Evolutionary conservation across 2,888 invertebrate genomes (phyloP).

Genomic region (Tenthredo mesomela): DNA sequence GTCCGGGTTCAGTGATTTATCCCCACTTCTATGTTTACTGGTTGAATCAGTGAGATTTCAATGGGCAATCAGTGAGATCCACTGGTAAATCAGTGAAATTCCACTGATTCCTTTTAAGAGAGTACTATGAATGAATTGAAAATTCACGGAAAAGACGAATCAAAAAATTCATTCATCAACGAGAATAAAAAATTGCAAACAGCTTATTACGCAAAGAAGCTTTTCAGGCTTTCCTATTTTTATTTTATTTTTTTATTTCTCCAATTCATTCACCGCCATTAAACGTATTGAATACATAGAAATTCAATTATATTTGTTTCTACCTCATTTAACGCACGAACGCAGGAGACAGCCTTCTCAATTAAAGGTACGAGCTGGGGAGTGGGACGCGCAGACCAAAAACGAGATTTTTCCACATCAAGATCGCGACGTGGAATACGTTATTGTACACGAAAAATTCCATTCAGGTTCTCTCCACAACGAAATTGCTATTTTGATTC

Average conservation of each 20-base stretch:
- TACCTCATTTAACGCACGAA: constrained; percentile 34
- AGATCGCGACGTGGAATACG: constrained; percentile 82
- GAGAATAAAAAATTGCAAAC: too few relatives aligned
- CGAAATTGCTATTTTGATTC: constrained; percentile 87
- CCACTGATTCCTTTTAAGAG: too few relatives aligned
- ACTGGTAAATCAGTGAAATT: too few relatives aligned
- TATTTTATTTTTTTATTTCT: too few relatives aligned
- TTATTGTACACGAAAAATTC: constrained; percentile 83
- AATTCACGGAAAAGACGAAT: background rate
- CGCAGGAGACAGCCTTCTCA: constrained; percentile 65
- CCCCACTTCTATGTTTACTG: too few relatives aligned
- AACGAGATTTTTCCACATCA: constrained; percentile 86
- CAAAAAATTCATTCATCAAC: background rate
- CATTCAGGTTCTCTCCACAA: constrained; percentile 85
- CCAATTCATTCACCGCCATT: background rate
- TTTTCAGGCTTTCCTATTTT: too few relatives aligned
- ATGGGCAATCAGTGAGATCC: too few relatives aligned
- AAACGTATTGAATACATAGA: background rate
- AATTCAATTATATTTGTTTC: constrained; percentile 11
- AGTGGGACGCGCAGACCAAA: constrained; percentile 90
- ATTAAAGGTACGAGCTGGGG: constrained; percentile 85
- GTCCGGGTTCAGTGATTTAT: too few relatives aligned
- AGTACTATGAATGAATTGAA: background rate
- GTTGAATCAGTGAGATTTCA: too few relatives aligned
- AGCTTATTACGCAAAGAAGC: too few relatives aligned